phyloP scores from a whole-genome alignment of 2,113 vertebrate species.

The Chloebia gouldiae region DNA sequence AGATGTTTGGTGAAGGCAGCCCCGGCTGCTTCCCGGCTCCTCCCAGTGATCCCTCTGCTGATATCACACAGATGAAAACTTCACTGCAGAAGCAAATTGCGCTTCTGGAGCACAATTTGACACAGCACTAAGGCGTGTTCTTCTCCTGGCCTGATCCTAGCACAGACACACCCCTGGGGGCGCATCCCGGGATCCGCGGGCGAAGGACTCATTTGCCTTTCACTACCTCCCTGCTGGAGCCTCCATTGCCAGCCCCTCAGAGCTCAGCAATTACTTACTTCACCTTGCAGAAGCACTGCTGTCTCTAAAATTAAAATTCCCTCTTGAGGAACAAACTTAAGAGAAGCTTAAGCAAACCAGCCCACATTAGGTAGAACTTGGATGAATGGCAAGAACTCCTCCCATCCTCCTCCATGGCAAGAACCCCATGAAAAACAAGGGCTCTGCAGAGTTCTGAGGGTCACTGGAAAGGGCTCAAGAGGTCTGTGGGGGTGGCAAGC shows the following conservation, averaged over 20 bases:
- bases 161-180: not conserved
- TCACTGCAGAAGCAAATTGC: not conserved
- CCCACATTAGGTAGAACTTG: not conserved
- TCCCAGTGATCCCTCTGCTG: not conserved
- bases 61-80: not conserved
- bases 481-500: accelerated
- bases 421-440: not conserved
- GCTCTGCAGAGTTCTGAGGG: not conserved
- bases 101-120: not conserved
- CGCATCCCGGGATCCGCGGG: not conserved
- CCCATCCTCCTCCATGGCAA: not conserved
- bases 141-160: not conserved
- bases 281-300: not conserved
- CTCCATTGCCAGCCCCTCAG: not conserved
- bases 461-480: not conserved
- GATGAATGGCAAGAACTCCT: not conserved
- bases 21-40: not conserved
- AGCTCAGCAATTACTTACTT: not conserved
- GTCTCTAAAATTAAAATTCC: not conserved
- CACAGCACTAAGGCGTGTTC: not conserved
- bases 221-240: not conserved
- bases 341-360: not conserved
- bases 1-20: accelerated
- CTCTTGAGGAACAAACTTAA: not conserved
- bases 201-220: not conserved